Evolutionary conservation across 2,888 invertebrate genomes (phyloP), one percentile per base, ranked within the genome.

Genomic region (Acanthosoma haemorrhoidale): DNA sequence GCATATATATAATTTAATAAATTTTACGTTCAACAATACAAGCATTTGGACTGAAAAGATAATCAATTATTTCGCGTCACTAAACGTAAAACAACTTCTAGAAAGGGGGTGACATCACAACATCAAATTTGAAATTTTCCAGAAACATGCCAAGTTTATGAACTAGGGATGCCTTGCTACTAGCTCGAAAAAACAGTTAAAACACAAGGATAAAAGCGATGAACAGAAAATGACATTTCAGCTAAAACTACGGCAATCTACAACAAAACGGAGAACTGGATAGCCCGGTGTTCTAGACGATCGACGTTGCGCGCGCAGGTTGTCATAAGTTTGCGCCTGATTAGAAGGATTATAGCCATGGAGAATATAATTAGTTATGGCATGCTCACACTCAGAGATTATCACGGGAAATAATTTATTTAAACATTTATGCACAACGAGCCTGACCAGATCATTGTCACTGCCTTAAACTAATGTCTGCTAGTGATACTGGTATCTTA

Each of bases 231-330:
- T 51, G n/a, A 51, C 51, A 51, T 51, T 51, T 25, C 51, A n/a
- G 29, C 51, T 51, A 51, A 43, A 51, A 43, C 43, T 43, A 43
- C 43, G 21, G 21, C 41, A 43, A 13, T 43, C 43, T 43, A 43
- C 43, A 51, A 51, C 51, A 51, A 21, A 51, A 51, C 51, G 29
- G 51, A 25, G 51, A n/a, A 51, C 11, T 51, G 51, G 51, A 51
- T 3, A 51, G 51, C 6, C 51, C 51, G 51, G 51, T 51, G 51
- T 51, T 51, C n/a, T 51, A 51, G 51, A 13, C 29, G 51, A 51
- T 25, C 29, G 51, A 51, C 13, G 25, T 13, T 51, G 51, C 51
- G 51, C 51, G 51, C 51, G 51, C 51, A 51, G n/a, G 13, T n/a
- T n/a, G 29, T 51, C 25, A 25, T n/a, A n/a, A n/a, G 1, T 51